Base-by-base conservation (phyloP, 2,888 invertebrate genomes). In the Smittia aterrima region DNA sequence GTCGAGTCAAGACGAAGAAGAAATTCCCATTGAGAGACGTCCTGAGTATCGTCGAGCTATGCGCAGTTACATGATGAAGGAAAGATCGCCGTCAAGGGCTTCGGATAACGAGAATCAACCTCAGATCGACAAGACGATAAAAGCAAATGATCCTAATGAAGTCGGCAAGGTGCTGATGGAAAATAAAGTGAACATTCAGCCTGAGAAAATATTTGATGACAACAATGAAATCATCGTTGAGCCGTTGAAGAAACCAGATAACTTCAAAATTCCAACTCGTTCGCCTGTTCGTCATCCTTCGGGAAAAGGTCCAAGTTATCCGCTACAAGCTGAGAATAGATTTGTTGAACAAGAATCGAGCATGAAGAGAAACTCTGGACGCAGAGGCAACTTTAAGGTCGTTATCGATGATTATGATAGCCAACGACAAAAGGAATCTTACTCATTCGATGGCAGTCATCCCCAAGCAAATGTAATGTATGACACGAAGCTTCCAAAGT, bases 11-110 rank as follows among this genome's bases (percentile, higher is more conserved):
- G 74, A 75, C 40, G 7, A 66, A 2, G 75, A 75, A 18, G 47
- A 76, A 22, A 40, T 76, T 16, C 80, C 81, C 75, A 73, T 83
- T 20, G 79, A 79, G 62, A 78, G 78, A 71, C 80, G 80, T n/a
- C 83, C 83, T 6, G 83, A 83, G 75, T 83, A 83, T 25, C 79
- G 83, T 13, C 79, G 80, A 16, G 83, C 83, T 7, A 68, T 66
- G 64, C 18, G 32, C 9, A 64, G 40, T n/a, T 66, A 74, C 24
- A 47, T 74, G 74, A 41, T 74, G 13, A 74, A 66, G 18, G 74
- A 74, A 20, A 54, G 74, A 54, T 74, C 74, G 18, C 74, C 74
- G n/a, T 27, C 72, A 20, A 18, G 74, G 40, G 41, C 58, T 18
- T 13, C n/a, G 2, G 47, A 47, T 47, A 62, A 4, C 62, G 24